These are phyloP conservation scores for Branchellion lobata DNA, from an alignment of 2,888 invertebrate species.

Conservation along the genomic window DNA sequence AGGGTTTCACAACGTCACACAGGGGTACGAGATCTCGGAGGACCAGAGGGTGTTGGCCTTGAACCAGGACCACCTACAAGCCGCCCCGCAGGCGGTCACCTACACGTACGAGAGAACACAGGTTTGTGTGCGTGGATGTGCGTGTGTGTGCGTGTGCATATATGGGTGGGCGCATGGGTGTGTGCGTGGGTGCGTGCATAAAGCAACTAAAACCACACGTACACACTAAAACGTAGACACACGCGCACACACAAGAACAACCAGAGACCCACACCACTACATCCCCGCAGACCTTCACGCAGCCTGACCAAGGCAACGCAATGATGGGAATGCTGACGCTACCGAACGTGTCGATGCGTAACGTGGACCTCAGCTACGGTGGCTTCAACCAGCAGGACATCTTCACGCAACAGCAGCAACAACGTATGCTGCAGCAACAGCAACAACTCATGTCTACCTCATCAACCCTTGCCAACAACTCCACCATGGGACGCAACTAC, in stretches of 20 bases:
- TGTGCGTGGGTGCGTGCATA: too few relatives aligned
- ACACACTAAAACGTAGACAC: too few relatives aligned
- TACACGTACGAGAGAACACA: conserved; percentile 36
- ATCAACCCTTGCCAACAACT: conserved; percentile 11
- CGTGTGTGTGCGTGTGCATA: too few relatives aligned
- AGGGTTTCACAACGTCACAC: too few relatives aligned
- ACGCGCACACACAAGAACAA: too few relatives aligned
- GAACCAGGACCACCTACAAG: not conserved
- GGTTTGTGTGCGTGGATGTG: not conserved
- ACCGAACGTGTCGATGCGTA: conserved; percentile 43
- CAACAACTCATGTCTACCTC: conserved; percentile 37
- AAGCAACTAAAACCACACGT: not conserved
- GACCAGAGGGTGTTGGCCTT: conserved; percentile 18
- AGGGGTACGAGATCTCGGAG: not conserved
- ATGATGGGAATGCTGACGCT: conserved; percentile 5
- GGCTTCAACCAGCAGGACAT: conserved; percentile 47
- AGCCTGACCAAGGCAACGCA: not conserved
- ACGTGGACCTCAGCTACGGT: conserved; percentile 46
- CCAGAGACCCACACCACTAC: too few relatives aligned
- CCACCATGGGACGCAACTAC: conserved; percentile 34
- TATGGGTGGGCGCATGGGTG: too few relatives aligned
- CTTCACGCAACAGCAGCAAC: conserved; percentile 44
- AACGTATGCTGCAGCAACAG: conserved; percentile 39
- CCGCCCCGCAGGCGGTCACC: conserved; percentile 28
- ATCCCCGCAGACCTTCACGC: not conserved